Conservation (phyloP, 2,888 invertebrate species). For the Shargacucullia verbasci region DNA sequence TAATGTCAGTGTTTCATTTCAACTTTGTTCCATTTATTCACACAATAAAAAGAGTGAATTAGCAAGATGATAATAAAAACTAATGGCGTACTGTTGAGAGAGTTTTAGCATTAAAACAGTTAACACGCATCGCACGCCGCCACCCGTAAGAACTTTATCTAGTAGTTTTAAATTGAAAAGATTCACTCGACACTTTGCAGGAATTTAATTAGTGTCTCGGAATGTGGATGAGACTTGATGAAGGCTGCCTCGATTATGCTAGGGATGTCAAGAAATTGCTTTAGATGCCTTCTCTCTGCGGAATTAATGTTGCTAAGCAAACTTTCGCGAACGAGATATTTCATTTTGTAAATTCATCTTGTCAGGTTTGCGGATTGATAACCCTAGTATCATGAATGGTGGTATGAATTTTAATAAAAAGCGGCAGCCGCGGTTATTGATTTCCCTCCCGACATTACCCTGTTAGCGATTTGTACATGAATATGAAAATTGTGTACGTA, state of each 20-base stretch:
- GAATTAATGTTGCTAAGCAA: conserved; percentile 58
- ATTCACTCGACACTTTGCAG: conserved; percentile 67
- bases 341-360: conserved; percentile 60
- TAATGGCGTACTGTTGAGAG: conserved; percentile 16
- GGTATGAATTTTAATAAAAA: conserved; percentile 52
- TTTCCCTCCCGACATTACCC: conserved; percentile 21
- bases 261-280: conserved; percentile 66
- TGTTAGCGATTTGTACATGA: conserved; percentile 14
- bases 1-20: conserved; percentile 8
- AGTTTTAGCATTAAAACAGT: conserved; percentile 34
- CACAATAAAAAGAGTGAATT: conserved; percentile 37
- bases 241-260: conserved; percentile 64
- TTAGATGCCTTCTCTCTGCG: conserved; percentile 40
- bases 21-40: conserved; percentile 22
- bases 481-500: conserved; percentile 1
- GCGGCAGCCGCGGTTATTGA: conserved; percentile 37
- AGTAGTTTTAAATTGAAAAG: conserved; percentile 66
- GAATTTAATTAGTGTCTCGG: conserved; percentile 82
- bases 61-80: conserved; percentile 30
- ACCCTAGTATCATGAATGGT: conserved; percentile 40
- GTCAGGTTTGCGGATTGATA: conserved; percentile 55
- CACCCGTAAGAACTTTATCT: conserved; percentile 44
- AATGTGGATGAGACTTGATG: conserved; percentile 77
- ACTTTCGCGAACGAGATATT: conserved; percentile 53
- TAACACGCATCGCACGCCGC: conserved; percentile 33